Evolutionary conservation across 2,113 vertebrate species (phyloP).

Genomic region (Agelaius phoeniceus): DNA sequence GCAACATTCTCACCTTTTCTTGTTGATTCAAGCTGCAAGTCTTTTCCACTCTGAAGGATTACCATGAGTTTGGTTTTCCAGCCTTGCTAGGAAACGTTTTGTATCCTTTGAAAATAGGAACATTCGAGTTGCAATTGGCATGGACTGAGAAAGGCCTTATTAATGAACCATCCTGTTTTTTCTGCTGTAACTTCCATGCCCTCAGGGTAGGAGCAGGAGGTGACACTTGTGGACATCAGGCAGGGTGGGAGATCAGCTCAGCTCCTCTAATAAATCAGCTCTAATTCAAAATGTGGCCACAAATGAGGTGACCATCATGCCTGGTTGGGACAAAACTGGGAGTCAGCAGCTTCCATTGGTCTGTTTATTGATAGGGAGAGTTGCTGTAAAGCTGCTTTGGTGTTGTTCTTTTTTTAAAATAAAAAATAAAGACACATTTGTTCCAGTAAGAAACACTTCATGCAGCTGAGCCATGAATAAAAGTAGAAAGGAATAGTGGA

Average conservation of each 20-base stretch:
- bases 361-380: constrained; percentile 36
- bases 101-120: constrained; percentile 42
- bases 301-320: neutral
- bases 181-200: neutral
- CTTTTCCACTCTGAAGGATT: constrained; percentile 23
- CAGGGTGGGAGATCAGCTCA: neutral
- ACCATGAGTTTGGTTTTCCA: constrained; percentile 54
- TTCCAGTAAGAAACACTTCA: constrained; percentile 24
- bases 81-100: neutral
- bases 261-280: neutral
- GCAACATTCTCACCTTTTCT: neutral
- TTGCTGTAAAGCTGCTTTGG: neutral
- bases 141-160: neutral
- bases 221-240: neutral
- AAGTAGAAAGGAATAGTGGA: constrained; percentile 2
- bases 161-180: neutral
- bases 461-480: neutral
- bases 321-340: neutral
- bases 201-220: neutral
- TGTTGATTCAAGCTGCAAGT: constrained; percentile 30
- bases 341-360: neutral
- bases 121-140: constrained; percentile 19
- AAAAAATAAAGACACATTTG: constrained; percentile 44
- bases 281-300: neutral
- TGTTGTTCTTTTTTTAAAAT: neutral